A percentile compares a stretch with the other conserved stretches of the same genome.
Conservation (phyloP, 2,888 invertebrate species). For the Arge pagana region DNA sequence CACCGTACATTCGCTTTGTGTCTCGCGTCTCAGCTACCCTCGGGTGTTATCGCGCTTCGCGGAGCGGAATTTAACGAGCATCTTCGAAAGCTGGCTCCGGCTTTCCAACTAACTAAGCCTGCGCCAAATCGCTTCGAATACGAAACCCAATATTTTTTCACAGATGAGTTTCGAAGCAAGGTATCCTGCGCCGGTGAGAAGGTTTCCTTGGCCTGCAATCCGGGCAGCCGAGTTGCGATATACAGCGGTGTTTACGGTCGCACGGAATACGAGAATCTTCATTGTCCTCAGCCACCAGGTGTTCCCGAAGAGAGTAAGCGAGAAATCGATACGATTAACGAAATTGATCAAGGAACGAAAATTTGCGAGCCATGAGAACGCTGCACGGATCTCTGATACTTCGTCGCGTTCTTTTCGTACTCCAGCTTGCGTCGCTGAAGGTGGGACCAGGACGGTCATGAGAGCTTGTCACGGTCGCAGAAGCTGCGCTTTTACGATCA, state of each 20-base stretch:
- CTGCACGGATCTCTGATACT: too few relatives aligned
- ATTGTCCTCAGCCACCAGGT: constrained; percentile 79
- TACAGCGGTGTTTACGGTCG: constrained; percentile 89
- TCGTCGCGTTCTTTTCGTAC: not conserved
- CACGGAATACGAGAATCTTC: constrained; percentile 80
- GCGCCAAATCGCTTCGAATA: too few relatives aligned
- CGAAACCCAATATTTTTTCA: too few relatives aligned
- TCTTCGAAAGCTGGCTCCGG: constrained; percentile 2
- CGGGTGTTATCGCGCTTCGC: not conserved
- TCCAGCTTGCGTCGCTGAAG: constrained; percentile 20
- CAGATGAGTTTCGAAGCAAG: constrained; percentile 89
- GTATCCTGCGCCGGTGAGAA: constrained; percentile 87
- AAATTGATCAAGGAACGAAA: too few relatives aligned
- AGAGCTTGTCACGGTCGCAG: constrained; percentile 19
- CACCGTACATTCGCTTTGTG: constrained; percentile 9
- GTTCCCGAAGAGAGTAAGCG: constrained; percentile 81
- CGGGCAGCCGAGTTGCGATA: constrained; percentile 81
- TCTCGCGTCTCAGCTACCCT: not conserved
- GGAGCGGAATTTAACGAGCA: constrained; percentile 13
- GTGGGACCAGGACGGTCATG: constrained; percentile 12
- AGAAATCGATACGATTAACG: not conserved
- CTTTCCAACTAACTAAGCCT: constrained; percentile 13
- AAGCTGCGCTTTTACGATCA: constrained; percentile 15
- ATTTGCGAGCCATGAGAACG: too few relatives aligned
- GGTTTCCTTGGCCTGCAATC: constrained; percentile 81